Conservation (phyloP, 2,888 invertebrate species). For the Leptopilina drosophilae region DNA sequence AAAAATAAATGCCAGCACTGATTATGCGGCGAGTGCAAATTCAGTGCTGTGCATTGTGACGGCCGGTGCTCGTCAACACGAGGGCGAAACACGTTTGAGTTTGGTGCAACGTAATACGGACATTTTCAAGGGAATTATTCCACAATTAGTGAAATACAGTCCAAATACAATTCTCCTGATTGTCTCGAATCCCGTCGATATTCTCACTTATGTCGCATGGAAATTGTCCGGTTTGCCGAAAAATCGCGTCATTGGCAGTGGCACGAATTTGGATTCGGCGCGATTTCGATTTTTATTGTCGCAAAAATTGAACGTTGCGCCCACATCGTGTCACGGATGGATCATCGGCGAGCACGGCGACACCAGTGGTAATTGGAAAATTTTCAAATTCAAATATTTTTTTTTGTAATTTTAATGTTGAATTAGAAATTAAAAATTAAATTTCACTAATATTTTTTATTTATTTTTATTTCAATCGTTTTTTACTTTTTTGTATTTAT, state of each 20-base stretch:
- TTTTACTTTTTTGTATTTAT: too few species aligned
- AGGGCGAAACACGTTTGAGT: slow-evolving; percentile 91
- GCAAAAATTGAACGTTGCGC: slow-evolving; percentile 88
- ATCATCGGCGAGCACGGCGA: slow-evolving; percentile 97
- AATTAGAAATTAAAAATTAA: too few species aligned
- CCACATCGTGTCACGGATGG: slow-evolving; percentile 93
- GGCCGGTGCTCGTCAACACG: slow-evolving; percentile 93
- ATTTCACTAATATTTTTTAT: too few species aligned
- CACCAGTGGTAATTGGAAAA: slow-evolving; percentile 82
- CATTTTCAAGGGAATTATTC: slow-evolving; percentile 91
- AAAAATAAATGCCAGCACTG: slow-evolving; percentile 87
- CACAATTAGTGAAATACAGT: slow-evolving; percentile 88
- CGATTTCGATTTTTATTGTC: slow-evolving; percentile 93
- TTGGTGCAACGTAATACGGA: slow-evolving; percentile 94
- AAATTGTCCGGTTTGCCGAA: slow-evolving; percentile 93
- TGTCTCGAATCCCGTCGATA: slow-evolving; percentile 95
- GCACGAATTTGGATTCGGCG: slow-evolving; percentile 95
- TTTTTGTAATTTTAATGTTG: neutral
- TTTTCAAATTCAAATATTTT: slow-evolving; percentile 14
- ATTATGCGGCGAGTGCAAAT: slow-evolving; percentile 87
- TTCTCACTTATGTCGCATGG: slow-evolving; percentile 96
- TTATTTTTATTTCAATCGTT: too few species aligned
- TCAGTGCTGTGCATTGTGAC: slow-evolving; percentile 93
- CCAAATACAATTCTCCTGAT: slow-evolving; percentile 91
- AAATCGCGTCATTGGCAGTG: slow-evolving; percentile 93